Evolutionary conservation across 2,888 invertebrate species (phyloP), one percentile per base, ranked within the genome.

Genomic region (Callyntrura sp.): DNA sequence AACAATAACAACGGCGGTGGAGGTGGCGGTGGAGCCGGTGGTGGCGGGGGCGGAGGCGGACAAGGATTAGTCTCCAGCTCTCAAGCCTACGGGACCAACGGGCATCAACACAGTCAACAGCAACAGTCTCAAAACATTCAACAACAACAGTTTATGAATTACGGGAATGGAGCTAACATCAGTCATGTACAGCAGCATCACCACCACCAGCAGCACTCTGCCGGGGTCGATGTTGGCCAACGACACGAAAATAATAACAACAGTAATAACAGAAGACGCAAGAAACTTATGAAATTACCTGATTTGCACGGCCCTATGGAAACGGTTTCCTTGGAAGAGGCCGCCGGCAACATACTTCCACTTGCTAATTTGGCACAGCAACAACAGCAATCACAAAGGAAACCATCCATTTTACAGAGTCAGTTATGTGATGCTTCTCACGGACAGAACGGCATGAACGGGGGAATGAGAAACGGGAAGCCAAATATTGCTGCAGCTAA

Each of bases 401-500:
- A 73, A 17, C 91, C 86, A 68, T 93, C 93, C 20, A 93, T 93
- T 85, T 90, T 93, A 14, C 92, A 93, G 73, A 92, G 84, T 90
- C 92, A 92, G 51, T 88, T 93, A 60, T 93, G 93, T 90, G 92
- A 93, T 83, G 90, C 92, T 85, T 85, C 92, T 84, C 90, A 91
- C 60, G 73, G 70, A 60, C 57, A 45, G 25, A 43, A 73, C n/a
- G 11, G 9, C 5, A 73, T 82, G 62, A 90, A 92, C 3, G 76
- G 84, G 9, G 55, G 45, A 68, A 85, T 43, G 35, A 55, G 48
- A n/a, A 93, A 92, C 68, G 81, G 45, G n/a, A 93, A 92, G 85
- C 89, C 90, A n/a, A 93, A 92, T 28, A 93, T 98, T 92, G 97
- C 97, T 43, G 97, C 98, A 12, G 97, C 97, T 73, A 98, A 98